A percentile compares a stretch with the other conserved stretches of the same genome.
These are phyloP conservation scores for Eupsilia transversa DNA, from an alignment of 2,888 invertebrate genomes.

Conservation along the genomic window DNA sequence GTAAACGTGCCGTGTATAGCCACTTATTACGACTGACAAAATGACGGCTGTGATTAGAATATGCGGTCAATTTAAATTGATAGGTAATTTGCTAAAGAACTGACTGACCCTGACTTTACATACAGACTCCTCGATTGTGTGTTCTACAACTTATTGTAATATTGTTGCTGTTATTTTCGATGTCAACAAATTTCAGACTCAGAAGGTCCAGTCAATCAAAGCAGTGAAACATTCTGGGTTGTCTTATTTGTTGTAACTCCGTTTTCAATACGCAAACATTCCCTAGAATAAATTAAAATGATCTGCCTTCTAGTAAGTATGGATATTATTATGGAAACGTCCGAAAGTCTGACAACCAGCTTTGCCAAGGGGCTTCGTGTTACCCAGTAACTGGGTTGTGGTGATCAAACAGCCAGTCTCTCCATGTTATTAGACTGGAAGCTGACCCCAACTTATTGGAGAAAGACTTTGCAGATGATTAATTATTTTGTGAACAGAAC, in stretches of 20 bases:
- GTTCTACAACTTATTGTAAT: background rate
- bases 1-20: too few species aligned
- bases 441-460: background rate
- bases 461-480: background rate
- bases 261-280: background rate
- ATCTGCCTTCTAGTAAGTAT: background rate
- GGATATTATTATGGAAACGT: background rate
- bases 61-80: background rate
- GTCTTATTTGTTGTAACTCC: background rate
- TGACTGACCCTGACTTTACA: background rate
- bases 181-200: background rate
- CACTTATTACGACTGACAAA: too few species aligned
- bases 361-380: background rate
- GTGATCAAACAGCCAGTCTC: background rate
- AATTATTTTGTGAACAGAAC: background rate
- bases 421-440: background rate
- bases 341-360: background rate
- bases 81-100: background rate
- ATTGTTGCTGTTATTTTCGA: background rate
- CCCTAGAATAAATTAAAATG: too few species aligned
- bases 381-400: background rate
- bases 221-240: background rate
- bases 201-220: background rate
- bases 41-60: background rate
- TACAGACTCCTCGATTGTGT: background rate